Evolutionary conservation across 2,797 vertebrate species (phyloP).

Genomic region (Girardinus metallicus): DNA sequence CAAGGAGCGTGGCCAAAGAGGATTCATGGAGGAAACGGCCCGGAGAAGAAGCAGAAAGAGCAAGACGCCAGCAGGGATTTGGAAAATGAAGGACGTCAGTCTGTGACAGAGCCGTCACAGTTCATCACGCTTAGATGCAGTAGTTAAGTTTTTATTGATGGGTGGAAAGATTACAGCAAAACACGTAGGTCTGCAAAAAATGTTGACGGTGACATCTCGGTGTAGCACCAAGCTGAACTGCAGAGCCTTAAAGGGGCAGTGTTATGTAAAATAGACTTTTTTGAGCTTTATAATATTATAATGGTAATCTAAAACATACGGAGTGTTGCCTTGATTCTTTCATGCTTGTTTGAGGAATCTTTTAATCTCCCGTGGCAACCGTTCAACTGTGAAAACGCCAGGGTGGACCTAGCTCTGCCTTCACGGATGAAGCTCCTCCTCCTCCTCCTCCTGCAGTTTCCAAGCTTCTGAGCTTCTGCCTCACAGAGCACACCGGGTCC

Average conservation of each 20-base stretch:
- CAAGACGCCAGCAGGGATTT: constrained; percentile 7
- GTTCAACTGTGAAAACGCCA: too few relatives aligned
- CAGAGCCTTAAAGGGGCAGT: neutral
- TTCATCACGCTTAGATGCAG: constrained; percentile 19
- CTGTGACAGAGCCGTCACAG: constrained; percentile 16
- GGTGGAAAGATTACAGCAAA: constrained; percentile 17
- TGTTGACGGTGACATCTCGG: neutral
- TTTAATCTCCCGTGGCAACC: too few relatives aligned
- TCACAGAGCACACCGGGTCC: too few relatives aligned
- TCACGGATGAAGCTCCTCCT: too few relatives aligned
- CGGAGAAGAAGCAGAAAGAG: constrained; percentile 5
- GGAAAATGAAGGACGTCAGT: constrained; percentile 45
- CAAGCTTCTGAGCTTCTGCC: too few relatives aligned
- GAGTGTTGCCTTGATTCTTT: too few relatives aligned
- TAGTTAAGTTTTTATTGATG: constrained; percentile 43
- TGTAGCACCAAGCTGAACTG: neutral
- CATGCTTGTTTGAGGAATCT: too few relatives aligned
- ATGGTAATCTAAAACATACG: too few relatives aligned
- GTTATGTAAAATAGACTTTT: too few relatives aligned
- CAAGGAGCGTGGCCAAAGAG: constrained; percentile 28
- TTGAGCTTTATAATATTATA: too few relatives aligned
- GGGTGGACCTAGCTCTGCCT: too few relatives aligned
- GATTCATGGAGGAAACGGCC: constrained; percentile 25
- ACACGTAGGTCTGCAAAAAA: constrained; percentile 13
- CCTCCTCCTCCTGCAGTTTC: too few relatives aligned